A percentile compares a stretch with the other conserved stretches of the same genome.
phyloP scores from a whole-genome alignment of 2,113 vertebrate species.

The Heterocephalus glaber region DNA sequence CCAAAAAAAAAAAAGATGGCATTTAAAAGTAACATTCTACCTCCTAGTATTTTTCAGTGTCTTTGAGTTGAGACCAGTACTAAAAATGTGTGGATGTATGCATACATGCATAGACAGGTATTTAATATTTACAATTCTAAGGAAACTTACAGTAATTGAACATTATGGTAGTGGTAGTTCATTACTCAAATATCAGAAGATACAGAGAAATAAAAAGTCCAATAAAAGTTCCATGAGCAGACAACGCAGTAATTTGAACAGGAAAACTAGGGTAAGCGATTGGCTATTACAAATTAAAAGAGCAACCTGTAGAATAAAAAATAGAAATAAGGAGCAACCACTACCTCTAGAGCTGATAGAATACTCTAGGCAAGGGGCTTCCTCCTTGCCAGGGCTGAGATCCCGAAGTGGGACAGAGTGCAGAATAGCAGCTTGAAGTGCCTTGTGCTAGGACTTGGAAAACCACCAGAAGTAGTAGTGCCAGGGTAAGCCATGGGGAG shows the following conservation, averaged over 20 bases:
- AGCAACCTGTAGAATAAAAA: neutral
- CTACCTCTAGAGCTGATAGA: neutral
- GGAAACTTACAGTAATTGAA: neutral
- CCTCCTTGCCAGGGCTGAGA: neutral
- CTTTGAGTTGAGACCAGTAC: neutral
- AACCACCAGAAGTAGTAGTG: neutral
- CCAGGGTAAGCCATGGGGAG: neutral
- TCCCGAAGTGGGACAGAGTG: neutral
- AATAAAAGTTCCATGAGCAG: neutral
- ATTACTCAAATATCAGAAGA: neutral
- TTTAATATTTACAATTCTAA: neutral
- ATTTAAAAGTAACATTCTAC: neutral
- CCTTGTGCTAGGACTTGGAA: neutral
- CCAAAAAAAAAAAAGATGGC: too few species aligned
- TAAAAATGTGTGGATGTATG: neutral
- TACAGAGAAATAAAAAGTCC: neutral
- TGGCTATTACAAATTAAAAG: neutral
- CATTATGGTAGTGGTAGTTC: neutral
- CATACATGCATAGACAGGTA: neutral
- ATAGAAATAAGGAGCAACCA: neutral
- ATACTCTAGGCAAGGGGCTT: neutral
- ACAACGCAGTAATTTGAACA: neutral
- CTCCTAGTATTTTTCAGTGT: neutral
- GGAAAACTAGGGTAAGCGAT: neutral
- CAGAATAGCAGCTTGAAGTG: neutral